Evolutionary conservation across 2,888 invertebrate species (phyloP).

Genomic region (Hyalella azteca): DNA sequence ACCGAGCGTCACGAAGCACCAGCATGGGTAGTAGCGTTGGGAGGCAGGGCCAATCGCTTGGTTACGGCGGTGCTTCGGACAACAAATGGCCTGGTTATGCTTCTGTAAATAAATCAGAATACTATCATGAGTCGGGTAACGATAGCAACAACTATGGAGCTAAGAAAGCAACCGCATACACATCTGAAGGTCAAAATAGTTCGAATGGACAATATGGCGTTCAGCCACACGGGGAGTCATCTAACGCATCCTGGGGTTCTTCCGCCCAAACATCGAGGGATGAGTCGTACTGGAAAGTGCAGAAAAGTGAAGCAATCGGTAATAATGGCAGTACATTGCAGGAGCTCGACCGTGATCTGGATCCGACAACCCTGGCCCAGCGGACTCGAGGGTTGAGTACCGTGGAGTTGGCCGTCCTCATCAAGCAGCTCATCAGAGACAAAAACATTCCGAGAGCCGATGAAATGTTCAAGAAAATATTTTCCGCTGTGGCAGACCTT

Average conservation of each 20-base stretch:
- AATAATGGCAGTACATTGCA: neutral
- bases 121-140: neutral
- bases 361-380: neutral
- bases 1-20: neutral
- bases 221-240: neutral
- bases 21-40: neutral
- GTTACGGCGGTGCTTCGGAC: neutral
- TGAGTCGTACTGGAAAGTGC: neutral
- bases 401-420: constrained; percentile 4
- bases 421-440: constrained; percentile 16
- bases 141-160: neutral
- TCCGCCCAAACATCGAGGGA: neutral
- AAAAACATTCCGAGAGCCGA: neutral
- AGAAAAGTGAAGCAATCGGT: no score
- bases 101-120: neutral
- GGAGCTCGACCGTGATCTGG: neutral
- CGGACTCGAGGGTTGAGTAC: constrained; percentile 2
- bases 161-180: neutral
- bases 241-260: neutral
- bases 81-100: neutral
- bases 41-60: neutral
- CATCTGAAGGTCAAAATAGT: no score
- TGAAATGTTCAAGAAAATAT: neutral
- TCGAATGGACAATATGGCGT: neutral
- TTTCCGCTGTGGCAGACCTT: neutral